These are phyloP conservation scores for Amphimallon solstitiale DNA, from an alignment of 2,888 invertebrate species.

Conservation along the genomic window DNA sequence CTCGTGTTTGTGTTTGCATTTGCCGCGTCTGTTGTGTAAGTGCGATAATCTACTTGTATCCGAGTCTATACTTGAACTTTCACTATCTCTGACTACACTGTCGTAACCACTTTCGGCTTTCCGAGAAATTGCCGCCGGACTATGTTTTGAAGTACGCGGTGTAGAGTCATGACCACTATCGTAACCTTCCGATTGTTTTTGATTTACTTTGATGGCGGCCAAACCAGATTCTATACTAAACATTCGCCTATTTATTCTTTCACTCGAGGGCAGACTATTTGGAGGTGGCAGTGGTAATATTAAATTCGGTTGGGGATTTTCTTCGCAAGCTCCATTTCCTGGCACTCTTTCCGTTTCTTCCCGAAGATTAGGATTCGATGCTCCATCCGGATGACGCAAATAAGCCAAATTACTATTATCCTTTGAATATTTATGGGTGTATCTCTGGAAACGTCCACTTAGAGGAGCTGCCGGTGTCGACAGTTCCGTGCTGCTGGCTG, in stretches of 20 bases:
- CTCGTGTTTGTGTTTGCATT: constrained; percentile 75
- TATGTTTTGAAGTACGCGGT: constrained; percentile 83
- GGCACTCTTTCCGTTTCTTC: constrained; percentile 73
- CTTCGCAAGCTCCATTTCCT: constrained; percentile 66
- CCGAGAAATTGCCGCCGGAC: constrained; percentile 80
- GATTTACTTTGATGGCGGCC: constrained; percentile 68
- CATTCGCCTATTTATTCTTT: constrained; percentile 72
- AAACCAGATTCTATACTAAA: constrained; percentile 72
- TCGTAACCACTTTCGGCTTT: constrained; percentile 92
- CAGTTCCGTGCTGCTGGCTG: constrained; percentile 67
- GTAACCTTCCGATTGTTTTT: constrained; percentile 74
- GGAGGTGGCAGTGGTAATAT: constrained; percentile 65
- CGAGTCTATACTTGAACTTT: constrained; percentile 88
- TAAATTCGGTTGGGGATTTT: constrained; percentile 64
- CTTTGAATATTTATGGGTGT: constrained; percentile 68
- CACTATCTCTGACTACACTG: constrained; percentile 88
- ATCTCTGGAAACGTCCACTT: constrained; percentile 70
- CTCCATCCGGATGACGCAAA: constrained; percentile 89
- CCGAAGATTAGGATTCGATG: constrained; percentile 89
- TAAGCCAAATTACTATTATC: constrained; percentile 72
- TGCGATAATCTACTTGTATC: constrained; percentile 67
- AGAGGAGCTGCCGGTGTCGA: constrained; percentile 53
- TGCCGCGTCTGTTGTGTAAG: constrained; percentile 62
- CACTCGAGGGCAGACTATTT: constrained; percentile 71
- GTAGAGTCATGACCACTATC: constrained; percentile 88